Conservation (phyloP, 2,113 vertebrate species). For the Ammodytes marinus region DNA sequence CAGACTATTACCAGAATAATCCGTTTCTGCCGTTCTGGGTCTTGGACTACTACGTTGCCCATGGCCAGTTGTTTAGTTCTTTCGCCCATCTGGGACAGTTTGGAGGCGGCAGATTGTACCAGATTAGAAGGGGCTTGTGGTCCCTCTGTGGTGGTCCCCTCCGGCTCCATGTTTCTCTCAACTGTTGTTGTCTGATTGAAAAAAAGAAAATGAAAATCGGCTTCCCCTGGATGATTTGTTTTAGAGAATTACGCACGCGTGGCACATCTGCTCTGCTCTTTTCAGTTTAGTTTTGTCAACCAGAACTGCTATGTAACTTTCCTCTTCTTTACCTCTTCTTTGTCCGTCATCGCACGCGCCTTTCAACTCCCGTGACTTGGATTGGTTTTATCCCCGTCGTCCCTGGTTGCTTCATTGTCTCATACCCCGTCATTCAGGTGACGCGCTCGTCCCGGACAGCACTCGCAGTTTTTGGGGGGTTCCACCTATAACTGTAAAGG, state of each 20-base stretch:
- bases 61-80: constrained; percentile 90
- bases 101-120: constrained; percentile 88
- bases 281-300: constrained; percentile 32
- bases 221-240: constrained; percentile 46
- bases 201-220: constrained; percentile 20
- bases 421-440: constrained; percentile 73
- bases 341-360: constrained; percentile 75
- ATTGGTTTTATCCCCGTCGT: constrained; percentile 70
- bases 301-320: constrained; percentile 65
- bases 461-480: constrained; percentile 49
- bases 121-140: constrained; percentile 60
- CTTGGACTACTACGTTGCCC: constrained; percentile 88
- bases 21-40: constrained; percentile 89
- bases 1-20: constrained; percentile 94
- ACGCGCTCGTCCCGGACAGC: constrained; percentile 60
- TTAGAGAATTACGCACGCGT: constrained; percentile 50
- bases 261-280: constrained; percentile 61
- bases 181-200: constrained; percentile 43
- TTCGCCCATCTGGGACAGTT: constrained; percentile 91
- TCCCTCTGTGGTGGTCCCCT: constrained; percentile 63
- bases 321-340: constrained; percentile 74
- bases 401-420: constrained; percentile 80
- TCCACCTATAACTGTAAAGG: constrained; percentile 32
- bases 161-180: constrained; percentile 79
- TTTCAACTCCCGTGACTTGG: constrained; percentile 72